These are phyloP conservation scores for Apodemia zela DNA, from an alignment of 2,888 invertebrate genomes.

Conservation along the genomic window DNA sequence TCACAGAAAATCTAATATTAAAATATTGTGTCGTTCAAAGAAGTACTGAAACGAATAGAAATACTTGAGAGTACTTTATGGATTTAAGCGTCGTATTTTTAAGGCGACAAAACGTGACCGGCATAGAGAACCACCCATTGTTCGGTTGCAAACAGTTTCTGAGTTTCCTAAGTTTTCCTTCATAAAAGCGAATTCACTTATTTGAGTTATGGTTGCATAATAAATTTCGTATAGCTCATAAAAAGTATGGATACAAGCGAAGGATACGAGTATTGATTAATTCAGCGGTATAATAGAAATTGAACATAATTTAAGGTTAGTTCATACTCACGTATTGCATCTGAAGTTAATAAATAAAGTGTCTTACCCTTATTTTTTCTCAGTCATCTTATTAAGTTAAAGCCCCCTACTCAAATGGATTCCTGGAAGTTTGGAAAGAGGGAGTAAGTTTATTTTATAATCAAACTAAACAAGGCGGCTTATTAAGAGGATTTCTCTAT, in stretches of 20 bases:
- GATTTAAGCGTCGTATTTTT: conserved; percentile 75
- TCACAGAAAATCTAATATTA: conserved; percentile 53
- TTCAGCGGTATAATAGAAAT: background rate
- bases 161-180: conserved; percentile 49
- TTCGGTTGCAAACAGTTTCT: conserved; percentile 62
- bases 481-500: too few species aligned
- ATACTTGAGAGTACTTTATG: conserved; percentile 72
- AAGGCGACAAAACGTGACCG: conserved; percentile 73
- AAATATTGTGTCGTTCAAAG: conserved; percentile 63
- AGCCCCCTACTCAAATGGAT: too few species aligned
- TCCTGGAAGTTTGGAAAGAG: too few species aligned
- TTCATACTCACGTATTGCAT: too few species aligned
- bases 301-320: too few species aligned
- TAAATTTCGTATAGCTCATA: conserved; percentile 55
- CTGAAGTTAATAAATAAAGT: too few species aligned
- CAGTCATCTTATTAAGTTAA: too few species aligned
- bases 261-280: conserved; percentile 52
- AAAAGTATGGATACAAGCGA: conserved; percentile 48
- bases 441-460: too few species aligned
- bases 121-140: conserved; percentile 62
- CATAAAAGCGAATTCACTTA: conserved; percentile 69
- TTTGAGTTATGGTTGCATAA: conserved; percentile 62
- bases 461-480: too few species aligned
- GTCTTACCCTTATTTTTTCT: too few species aligned
- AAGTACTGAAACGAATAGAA: conserved; percentile 66